These are phyloP conservation scores for Atrichornis clamosus DNA, from an alignment of 2,113 vertebrate species.

Conservation along the genomic window DNA sequence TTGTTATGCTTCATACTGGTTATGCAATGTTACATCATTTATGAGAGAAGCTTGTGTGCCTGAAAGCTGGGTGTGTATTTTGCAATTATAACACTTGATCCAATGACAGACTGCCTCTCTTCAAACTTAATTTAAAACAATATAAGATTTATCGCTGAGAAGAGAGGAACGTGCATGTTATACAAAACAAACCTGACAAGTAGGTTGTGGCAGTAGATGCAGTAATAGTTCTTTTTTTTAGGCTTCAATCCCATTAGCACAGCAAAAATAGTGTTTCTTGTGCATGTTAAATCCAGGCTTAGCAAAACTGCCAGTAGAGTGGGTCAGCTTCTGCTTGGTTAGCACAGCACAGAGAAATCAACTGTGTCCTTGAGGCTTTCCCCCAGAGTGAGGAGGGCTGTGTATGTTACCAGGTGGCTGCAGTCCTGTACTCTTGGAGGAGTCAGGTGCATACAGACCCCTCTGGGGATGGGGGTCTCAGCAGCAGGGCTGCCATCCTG, in stretches of 20 bases:
- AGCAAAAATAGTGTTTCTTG: background rate
- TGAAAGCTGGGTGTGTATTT: background rate
- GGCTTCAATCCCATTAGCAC: background rate
- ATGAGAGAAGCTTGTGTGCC: background rate
- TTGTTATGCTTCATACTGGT: background rate
- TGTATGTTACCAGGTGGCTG: fast-evolving
- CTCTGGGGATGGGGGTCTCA: background rate
- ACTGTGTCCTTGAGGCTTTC: background rate
- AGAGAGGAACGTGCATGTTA: background rate
- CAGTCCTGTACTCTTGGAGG: background rate
- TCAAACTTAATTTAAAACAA: background rate
- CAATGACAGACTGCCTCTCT: background rate
- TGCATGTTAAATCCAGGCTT: background rate
- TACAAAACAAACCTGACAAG: background rate
- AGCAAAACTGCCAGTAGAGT: background rate
- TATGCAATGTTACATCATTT: background rate
- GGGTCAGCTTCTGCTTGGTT: background rate
- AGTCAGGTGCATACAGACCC: background rate
- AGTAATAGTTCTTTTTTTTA: background rate
- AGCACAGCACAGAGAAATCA: background rate
- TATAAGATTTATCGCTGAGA: background rate
- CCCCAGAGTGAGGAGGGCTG: background rate
- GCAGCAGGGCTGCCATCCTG: background rate
- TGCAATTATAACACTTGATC: background rate
- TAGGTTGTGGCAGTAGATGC: background rate